Evolutionary conservation across 2,113 vertebrate genomes (phyloP).

Genomic region (Cyrtonyx montezumae): DNA sequence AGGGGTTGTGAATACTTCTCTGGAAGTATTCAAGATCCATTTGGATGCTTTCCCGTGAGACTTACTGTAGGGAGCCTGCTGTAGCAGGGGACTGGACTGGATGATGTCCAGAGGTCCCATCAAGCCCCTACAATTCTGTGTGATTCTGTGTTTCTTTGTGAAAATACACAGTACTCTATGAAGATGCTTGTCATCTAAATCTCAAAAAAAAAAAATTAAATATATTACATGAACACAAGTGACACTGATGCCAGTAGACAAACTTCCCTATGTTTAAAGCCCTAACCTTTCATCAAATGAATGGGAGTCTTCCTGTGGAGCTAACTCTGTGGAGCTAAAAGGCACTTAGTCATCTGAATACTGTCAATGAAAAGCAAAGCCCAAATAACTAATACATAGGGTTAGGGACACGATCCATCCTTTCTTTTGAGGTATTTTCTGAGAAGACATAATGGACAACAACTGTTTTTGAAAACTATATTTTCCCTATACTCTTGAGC

Average conservation of each 20-base stretch:
- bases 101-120: too few species aligned
- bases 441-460: background rate
- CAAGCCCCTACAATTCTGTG: too few species aligned
- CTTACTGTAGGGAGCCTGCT: too few species aligned
- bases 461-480: background rate
- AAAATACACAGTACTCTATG: background rate
- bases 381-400: background rate
- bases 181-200: background rate
- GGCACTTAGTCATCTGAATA: conserved; percentile 25
- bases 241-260: background rate
- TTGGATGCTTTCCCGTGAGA: too few species aligned
- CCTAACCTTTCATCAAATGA: conserved; percentile 32
- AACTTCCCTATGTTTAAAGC: background rate
- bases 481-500: background rate
- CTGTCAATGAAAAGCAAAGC: background rate
- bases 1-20: too few species aligned
- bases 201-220: background rate
- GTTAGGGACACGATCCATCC: background rate
- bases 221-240: background rate
- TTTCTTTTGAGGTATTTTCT: background rate
- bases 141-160: too few species aligned
- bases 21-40: too few species aligned
- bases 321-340: conserved; percentile 10
- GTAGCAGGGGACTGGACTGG: too few species aligned
- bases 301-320: conserved; percentile 23